phyloP scores from a whole-genome alignment of 2,797 vertebrate species.

The Micrastur ruficollis region DNA sequence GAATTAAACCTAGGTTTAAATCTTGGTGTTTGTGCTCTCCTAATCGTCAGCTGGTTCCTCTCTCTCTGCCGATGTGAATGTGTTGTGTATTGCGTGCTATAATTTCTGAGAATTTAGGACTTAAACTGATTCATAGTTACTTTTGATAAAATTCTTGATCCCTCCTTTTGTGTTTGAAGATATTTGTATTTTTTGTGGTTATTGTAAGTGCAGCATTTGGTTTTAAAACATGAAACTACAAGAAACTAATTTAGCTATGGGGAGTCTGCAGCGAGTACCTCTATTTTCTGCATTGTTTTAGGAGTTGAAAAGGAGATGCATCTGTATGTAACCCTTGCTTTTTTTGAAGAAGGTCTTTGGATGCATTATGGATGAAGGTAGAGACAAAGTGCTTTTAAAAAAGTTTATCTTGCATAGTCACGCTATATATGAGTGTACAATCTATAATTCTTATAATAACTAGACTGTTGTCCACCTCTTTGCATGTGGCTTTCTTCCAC shows the following conservation, averaged over 20 bases:
- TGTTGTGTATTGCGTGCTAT: background rate
- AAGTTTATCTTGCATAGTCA: slow-evolving; percentile 21
- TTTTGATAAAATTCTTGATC: background rate
- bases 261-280: background rate
- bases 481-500: slow-evolving; percentile 3
- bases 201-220: background rate
- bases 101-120: background rate
- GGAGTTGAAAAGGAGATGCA: background rate
- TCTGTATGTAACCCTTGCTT: background rate
- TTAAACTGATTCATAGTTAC: background rate
- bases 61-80: background rate
- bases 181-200: background rate
- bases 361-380: slow-evolving; percentile 50
- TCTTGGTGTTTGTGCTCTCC: background rate
- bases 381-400: slow-evolving; percentile 22
- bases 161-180: background rate
- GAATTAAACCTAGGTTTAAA: background rate
- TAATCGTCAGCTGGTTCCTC: background rate
- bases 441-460: background rate
- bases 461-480: background rate
- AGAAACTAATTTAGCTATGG: background rate
- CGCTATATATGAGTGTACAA: background rate
- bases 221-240: background rate
- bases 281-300: background rate
- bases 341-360: background rate